A percentile compares a stretch with the other conserved stretches of the same genome.
Conservation (phyloP, 2,113 vertebrate genomes). For the Antechinus flavipes region DNA sequence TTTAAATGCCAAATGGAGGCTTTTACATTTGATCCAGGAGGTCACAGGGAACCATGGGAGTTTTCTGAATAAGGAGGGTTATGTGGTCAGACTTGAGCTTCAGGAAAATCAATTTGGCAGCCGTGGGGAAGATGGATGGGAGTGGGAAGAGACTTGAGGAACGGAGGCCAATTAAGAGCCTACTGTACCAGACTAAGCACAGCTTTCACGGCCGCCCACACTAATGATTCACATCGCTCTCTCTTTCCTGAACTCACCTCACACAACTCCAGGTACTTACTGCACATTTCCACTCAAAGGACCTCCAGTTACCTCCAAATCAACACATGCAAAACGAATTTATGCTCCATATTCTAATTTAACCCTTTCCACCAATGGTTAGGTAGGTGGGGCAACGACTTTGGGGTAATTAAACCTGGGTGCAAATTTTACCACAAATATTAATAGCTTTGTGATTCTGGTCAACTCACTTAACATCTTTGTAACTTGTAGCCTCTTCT, state of each 20-base stretch:
- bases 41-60: neutral
- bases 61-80: neutral
- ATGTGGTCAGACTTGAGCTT: neutral
- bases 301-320: neutral
- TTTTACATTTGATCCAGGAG: neutral
- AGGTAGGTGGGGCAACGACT: neutral
- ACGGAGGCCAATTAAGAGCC: neutral
- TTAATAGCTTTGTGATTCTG: neutral
- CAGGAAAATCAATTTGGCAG: neutral
- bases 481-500: neutral
- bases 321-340: neutral
- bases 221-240: neutral
- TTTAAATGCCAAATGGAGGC: constrained; percentile 7
- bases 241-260: neutral
- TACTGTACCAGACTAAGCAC: neutral
- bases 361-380: neutral
- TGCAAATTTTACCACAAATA: neutral
- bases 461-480: neutral
- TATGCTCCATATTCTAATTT: neutral
- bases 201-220: neutral
- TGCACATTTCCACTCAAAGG: neutral
- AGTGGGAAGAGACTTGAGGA: neutral
- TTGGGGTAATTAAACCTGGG: neutral
- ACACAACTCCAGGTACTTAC: neutral
- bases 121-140: neutral